Conservation (phyloP, 2,113 vertebrate genomes). For the Chaetura pelagica region DNA sequence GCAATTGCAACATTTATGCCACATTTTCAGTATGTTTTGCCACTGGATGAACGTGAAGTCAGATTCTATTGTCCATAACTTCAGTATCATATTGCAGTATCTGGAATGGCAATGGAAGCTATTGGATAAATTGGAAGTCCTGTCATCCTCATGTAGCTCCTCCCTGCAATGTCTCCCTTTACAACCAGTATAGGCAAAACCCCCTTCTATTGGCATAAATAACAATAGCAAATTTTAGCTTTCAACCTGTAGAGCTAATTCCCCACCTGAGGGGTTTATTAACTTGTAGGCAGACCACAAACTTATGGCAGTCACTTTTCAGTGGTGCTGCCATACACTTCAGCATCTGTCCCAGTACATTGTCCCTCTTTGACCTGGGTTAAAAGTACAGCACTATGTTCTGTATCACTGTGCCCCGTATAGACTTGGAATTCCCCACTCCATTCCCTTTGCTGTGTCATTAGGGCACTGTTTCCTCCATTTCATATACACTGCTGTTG, state of each 20-base stretch:
- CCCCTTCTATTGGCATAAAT: not conserved
- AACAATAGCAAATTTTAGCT: not conserved
- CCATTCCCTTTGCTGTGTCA: not conserved
- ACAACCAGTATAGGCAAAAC: not conserved
- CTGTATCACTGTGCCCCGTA: not conserved
- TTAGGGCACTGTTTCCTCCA: not conserved
- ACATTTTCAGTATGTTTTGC: not conserved
- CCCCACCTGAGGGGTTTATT: not conserved
- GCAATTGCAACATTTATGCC: not conserved
- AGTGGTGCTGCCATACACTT: not conserved
- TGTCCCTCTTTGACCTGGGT: not conserved
- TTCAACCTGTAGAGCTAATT: not conserved
- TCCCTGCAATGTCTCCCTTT: not conserved
- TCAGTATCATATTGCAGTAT: not conserved
- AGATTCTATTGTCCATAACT: not conserved
- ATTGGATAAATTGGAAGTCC: not conserved
- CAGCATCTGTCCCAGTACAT: not conserved
- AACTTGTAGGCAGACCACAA: not conserved
- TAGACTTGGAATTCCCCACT: not conserved
- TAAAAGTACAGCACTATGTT: too few species aligned
- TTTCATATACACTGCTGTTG: not conserved
- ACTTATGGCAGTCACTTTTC: not conserved
- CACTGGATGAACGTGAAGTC: not conserved
- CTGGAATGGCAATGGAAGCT: not conserved
- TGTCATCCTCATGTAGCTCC: not conserved